Base-by-base conservation (phyloP, 1,140 invertebrate genomes). In the Heliconius hewitsoni region DNA sequence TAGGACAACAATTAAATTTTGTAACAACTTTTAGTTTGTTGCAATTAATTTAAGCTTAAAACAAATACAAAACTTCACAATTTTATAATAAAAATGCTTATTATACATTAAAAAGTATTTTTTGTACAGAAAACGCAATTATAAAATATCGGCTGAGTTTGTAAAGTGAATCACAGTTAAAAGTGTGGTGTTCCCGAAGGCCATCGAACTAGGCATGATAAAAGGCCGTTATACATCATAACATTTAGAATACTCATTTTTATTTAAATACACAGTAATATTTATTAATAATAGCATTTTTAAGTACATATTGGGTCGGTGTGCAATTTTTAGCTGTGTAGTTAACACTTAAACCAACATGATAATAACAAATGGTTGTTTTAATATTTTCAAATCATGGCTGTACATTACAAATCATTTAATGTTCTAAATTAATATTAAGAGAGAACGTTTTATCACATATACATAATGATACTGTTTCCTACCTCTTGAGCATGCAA, bases 111-210 rank as follows among this genome's bases (percentile, higher is more conserved):
- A 82, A 81, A 85, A 75, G 75, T 81, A 83, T 74, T 77, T 46
- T 80, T 82, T 80, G 74, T 79, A 81, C 77, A 80, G 55, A 78
- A 83, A 83, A 80, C 73, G 74, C 70, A 80, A 86, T 82, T 88
- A 86, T 83, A 90, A 83, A 89, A 90, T 89, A 91, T 85, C 85
- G 91, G 86, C 85, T 87, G 88, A 90, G 88, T 91, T 91, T 93
- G 89, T 93, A 93, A 90, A 93, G 85, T 91, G 85, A 91, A 93
- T 93, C 91, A 93, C 91, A 93, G 91, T 87, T 66, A 88, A 87
- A 88, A 89, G 86, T 90, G 86, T 90, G 87, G 86, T 91, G 87
- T 90, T 89, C 81, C 85, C 81, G 84, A 87, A 92, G 88, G 90
- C 90, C 90, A 83, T 87, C 39, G 78, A 73, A 81, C 73, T 87